Percentiles rank a stretch among this genome's conserved stretches.
phyloP scores from a whole-genome alignment of 2,113 vertebrate genomes.

The Phylloscopus trochilus region DNA sequence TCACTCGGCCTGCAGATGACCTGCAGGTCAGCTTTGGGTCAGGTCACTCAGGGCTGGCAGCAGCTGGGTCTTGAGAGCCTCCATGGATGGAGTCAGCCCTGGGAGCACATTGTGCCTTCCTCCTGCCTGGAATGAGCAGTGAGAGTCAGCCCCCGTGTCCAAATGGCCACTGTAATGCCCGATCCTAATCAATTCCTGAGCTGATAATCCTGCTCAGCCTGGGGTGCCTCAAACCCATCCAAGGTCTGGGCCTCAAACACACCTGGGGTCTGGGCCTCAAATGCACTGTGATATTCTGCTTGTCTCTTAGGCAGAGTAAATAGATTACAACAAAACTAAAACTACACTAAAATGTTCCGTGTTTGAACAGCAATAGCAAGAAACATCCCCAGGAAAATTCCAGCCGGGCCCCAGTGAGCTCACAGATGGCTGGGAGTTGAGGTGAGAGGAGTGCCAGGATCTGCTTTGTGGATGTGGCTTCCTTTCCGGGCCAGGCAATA shows the following conservation, averaged over 20 bases:
- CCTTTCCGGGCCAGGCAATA: not conserved
- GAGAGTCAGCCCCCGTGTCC: not conserved
- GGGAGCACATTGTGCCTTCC: not conserved
- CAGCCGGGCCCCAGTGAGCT: accelerated
- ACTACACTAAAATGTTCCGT: not conserved
- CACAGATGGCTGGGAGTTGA: not conserved
- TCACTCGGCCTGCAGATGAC: not conserved
- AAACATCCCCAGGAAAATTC: accelerated
- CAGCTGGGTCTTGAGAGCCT: not conserved
- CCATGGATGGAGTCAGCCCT: not conserved
- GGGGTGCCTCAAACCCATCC: not conserved
- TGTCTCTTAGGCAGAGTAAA: not conserved
- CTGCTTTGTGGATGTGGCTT: not conserved
- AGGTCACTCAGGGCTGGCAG: not conserved
- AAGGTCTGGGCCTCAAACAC: not conserved
- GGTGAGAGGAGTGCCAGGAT: not conserved
- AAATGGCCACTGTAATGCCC: accelerated
- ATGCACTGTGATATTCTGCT: not conserved
- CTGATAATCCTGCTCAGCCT: not conserved
- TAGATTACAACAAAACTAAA: not conserved
- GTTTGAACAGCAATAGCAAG: not conserved
- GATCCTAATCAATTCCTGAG: not conserved
- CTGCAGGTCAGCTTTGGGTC: not conserved
- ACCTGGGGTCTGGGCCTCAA: not conserved
- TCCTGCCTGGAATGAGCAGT: not conserved